These are phyloP conservation scores for Gryon sp. DNA, from an alignment of 1,140 invertebrate species.

Conservation along the genomic window DNA sequence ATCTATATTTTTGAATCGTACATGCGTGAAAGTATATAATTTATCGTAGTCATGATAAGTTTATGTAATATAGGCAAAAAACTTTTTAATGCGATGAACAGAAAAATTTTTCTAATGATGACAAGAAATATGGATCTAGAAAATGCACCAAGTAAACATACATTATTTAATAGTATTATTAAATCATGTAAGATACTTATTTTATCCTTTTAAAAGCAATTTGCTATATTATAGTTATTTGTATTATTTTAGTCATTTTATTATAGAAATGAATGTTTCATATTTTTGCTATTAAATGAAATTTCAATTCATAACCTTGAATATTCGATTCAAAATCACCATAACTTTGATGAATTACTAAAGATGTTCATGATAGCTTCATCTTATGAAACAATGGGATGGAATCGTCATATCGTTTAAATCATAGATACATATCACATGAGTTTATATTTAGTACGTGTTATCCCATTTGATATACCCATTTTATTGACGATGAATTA, in stretches of 20 bases:
- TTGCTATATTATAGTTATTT: no score
- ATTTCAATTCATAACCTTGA: conserved; percentile 40
- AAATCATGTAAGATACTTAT: no score
- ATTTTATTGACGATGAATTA: conserved; percentile 13
- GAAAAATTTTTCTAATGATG: no score
- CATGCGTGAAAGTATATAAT: conserved; percentile 21
- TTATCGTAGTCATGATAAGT: conserved; percentile 17
- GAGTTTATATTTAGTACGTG: conserved; percentile 22
- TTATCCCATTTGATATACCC: conserved; percentile 15
- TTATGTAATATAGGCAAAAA: conserved; percentile 8
- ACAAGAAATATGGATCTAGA: no score
- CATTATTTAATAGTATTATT: no score
- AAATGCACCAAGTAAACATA: no score
- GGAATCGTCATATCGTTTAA: conserved; percentile 19
- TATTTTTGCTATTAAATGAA: no score
- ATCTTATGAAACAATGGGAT: conserved; percentile 32
- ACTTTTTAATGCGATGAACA: conserved; percentile 2
- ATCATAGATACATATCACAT: conserved; percentile 33
- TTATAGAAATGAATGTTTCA: background rate
- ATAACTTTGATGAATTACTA: conserved; percentile 15
- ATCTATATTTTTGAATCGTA: conserved; percentile 13
- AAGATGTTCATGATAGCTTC: conserved; percentile 39
- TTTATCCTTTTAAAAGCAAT: no score
- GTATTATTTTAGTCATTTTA: no score
- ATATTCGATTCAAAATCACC: conserved; percentile 35